Evolutionary conservation across 2,113 vertebrate genomes (phyloP), one percentile per base, ranked within the genome.

Genomic region (Centropus bengalensis): DNA sequence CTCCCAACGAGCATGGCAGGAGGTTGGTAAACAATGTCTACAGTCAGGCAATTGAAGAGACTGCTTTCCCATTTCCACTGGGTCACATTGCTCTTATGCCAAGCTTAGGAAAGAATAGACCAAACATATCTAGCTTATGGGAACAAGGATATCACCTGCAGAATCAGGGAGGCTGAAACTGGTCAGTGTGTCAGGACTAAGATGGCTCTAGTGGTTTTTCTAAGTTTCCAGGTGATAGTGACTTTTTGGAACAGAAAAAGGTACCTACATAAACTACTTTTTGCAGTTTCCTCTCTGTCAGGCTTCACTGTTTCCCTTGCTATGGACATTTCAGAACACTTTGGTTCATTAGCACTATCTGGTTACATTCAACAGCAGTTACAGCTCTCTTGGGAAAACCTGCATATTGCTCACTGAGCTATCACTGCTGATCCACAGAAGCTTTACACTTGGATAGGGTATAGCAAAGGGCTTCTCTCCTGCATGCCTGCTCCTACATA

Each of bases 251-350:
- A 75, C 9, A 62, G 77, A 70, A 21, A 26, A 74, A 86, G 9
- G 14, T 56, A 42, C 26, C 24, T 9, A 10, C 0, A 1, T 10
- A 32, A 16, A 28, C 15, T 40, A 7, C 1, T 16, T 78, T 77
- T 68, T 54, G 12, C 32, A 51, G 11, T 22, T 88, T 4, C 12
- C 12, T 21, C 38, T 71, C 22, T 51, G 12, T 58, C 60, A 74
- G 40, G 21, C 28, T 89, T 78, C 2, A 0, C 28, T 42, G 19
- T 78, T 82, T 51, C 33, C 24, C 40, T 75, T 78, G 14, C 27
- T 36, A 8, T 5, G 15, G 27, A 27, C 55, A 32, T 63, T 84
- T 63, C 59, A 33, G 9, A 64, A 12, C 0, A 0, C 11, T n/a
- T 70, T 22, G 26, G 32, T 67, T 74, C 56, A 30, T 26, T 18